These are phyloP conservation scores for Drosophila fuyamai DNA, from an alignment of 1,140 invertebrate genomes.

Conservation along the genomic window DNA sequence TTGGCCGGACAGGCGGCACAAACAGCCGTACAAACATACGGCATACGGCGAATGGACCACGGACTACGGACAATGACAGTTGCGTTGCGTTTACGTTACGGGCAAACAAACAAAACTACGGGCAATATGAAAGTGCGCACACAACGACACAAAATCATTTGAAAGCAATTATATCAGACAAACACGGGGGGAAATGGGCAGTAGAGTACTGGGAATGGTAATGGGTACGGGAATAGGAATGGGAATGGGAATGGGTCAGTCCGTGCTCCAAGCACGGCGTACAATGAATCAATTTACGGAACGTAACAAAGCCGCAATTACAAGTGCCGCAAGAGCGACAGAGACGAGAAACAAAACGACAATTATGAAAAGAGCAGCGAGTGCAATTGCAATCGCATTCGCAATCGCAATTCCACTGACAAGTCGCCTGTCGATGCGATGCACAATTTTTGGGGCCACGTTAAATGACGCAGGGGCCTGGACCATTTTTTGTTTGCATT, in stretches of 20 bases:
- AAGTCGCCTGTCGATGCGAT: slow-evolving; percentile 35
- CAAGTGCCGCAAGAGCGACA: slow-evolving; percentile 41
- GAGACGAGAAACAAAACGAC: slow-evolving; percentile 63
- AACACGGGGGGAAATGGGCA: slow-evolving; percentile 10
- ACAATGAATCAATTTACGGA: slow-evolving; percentile 82
- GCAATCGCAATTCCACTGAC: slow-evolving; percentile 66
- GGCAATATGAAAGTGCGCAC: slow-evolving; percentile 77
- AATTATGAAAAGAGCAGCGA: slow-evolving; percentile 74
- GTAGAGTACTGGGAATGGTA: not conserved
- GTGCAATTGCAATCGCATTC: slow-evolving; percentile 74
- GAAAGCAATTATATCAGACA: slow-evolving; percentile 75
- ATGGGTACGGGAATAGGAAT: not conserved
- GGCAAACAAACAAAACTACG: slow-evolving; percentile 43
- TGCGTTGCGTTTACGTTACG: slow-evolving; percentile 40
- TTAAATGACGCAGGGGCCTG: slow-evolving; percentile 59
- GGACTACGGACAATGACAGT: slow-evolving; percentile 35
- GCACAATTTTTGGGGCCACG: slow-evolving; percentile 61
- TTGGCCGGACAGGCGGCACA: slow-evolving; percentile 51
- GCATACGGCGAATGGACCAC: not conserved
- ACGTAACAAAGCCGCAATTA: slow-evolving; percentile 82
- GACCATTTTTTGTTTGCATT: slow-evolving; percentile 26
- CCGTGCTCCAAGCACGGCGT: slow-evolving; percentile 56
- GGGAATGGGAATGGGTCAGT: slow-evolving; percentile 29
- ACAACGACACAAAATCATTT: slow-evolving; percentile 80
- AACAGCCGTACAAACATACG: slow-evolving; percentile 13